Conservation (phyloP, 2,888 invertebrate genomes). For the Neoitamus cyanurus region DNA sequence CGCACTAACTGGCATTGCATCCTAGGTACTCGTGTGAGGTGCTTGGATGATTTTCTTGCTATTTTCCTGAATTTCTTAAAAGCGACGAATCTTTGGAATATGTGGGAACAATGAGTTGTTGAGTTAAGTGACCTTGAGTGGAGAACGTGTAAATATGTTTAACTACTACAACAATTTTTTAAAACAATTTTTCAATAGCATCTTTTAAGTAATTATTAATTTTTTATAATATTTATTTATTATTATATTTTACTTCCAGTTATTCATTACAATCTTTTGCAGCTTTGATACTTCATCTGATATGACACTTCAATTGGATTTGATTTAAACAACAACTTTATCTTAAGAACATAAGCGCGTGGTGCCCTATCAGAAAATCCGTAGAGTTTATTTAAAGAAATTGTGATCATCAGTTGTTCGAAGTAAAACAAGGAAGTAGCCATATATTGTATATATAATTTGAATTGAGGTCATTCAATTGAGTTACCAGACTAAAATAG, state of each 20-base stretch:
- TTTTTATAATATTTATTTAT: not conserved
- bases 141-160: no score
- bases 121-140: no score
- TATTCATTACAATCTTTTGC: not conserved
- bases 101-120: no score
- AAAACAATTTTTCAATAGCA: no score
- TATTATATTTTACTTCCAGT: not conserved
- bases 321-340: not conserved
- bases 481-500: not conserved
- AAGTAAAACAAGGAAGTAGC: not conserved
- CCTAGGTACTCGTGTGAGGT: no score
- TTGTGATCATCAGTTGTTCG: not conserved
- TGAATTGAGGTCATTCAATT: not conserved
- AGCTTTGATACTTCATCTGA: not conserved
- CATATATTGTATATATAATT: not conserved
- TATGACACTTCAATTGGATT: not conserved
- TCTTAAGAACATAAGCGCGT: not conserved
- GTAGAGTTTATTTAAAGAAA: not conserved
- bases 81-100: no score
- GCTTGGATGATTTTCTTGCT: no score
- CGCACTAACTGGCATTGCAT: no score
- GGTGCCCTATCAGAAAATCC: not conserved
- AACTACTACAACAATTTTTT: no score
- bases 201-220: no score
- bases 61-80: no score